Base-by-base conservation (phyloP, 2,888 invertebrate genomes). In the Tetrapedia diversipes region DNA sequence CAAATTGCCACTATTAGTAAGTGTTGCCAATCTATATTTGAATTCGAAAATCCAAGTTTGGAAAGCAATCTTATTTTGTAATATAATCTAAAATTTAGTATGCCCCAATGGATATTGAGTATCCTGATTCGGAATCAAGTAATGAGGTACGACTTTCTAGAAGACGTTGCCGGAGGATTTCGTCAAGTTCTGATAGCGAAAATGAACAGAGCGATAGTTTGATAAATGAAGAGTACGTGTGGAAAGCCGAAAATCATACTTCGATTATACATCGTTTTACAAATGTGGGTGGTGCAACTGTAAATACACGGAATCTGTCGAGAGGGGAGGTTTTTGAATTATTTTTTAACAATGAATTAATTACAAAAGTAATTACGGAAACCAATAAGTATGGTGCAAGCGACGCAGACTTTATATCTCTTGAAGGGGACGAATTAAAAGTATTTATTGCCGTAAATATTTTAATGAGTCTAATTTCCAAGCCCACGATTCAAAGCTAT, bases 401-500 rank as follows among this genome's bases (percentile, higher is more conserved):
- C n/a, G n/a, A n/a, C n/a, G n/a, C n/a, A n/a, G n/a, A n/a, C n/a
- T n/a, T n/a, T n/a, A n/a, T n/a, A n/a, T n/a, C n/a, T n/a, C n/a
- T n/a, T n/a, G n/a, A n/a, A n/a, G n/a, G n/a, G n/a, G n/a, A n/a
- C n/a, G n/a, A n/a, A n/a, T n/a, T n/a, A n/a, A n/a, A n/a, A 80
- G 68, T 75, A 66, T 83, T 68, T 73, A 53, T 79, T 59, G 83
- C 82, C 29, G 68, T 85, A 76, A 85, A 80, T 19, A 82, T 85
- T 73, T 66, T 85, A 69, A 86, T 82, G 77, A 68, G 81, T 24
- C 61, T 84, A 79, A n/a, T n/a, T n/a, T n/a, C n/a, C n/a, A n/a
- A n/a, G n/a, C n/a, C n/a, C n/a, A n/a, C n/a, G n/a, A n/a, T 86
- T 34, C 69, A 80, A 16, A 32, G 32, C 32, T 32, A 32, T 32